Evolutionary conservation across 2,888 invertebrate genomes (phyloP).

Genomic region (Eilema sororculum): DNA sequence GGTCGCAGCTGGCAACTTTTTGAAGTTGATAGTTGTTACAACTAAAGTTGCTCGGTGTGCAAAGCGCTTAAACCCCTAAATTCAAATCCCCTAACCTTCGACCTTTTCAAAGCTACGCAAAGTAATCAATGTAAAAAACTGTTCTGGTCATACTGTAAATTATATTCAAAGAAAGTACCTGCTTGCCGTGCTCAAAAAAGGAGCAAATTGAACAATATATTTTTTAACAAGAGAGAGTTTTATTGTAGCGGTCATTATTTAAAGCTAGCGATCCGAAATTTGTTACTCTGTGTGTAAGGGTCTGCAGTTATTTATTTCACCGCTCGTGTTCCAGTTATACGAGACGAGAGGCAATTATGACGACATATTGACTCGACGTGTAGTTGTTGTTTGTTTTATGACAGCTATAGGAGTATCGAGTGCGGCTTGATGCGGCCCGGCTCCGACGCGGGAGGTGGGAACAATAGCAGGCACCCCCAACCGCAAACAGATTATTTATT

Average conservation of each 20-base stretch:
- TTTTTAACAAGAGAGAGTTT: slow-evolving; percentile 43
- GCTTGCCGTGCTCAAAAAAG: slow-evolving; percentile 53
- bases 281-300: slow-evolving; percentile 57
- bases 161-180: slow-evolving; percentile 53
- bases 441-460: slow-evolving; percentile 46
- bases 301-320: slow-evolving; percentile 64
- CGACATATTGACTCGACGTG: slow-evolving; percentile 72
- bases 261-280: slow-evolving; percentile 61
- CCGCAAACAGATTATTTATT: slow-evolving; percentile 69
- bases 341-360: slow-evolving; percentile 76
- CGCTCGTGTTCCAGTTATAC: slow-evolving; percentile 56
- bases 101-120: slow-evolving; percentile 55
- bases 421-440: slow-evolving; percentile 54
- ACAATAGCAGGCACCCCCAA: slow-evolving; percentile 59
- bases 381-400: slow-evolving; percentile 70
- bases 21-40: background rate
- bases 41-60: background rate
- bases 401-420: slow-evolving; percentile 61
- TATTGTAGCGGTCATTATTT: slow-evolving; percentile 63
- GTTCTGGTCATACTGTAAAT: slow-evolving; percentile 59
- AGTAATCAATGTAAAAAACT: slow-evolving; percentile 53
- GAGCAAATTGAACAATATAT: slow-evolving; percentile 56
- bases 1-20: background rate
- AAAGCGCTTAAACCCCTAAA: background rate
- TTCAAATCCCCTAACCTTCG: background rate